Evolutionary conservation across 2,888 invertebrate genomes (phyloP), one percentile per base, ranked within the genome.

Genomic region (Pheosia tremula): DNA sequence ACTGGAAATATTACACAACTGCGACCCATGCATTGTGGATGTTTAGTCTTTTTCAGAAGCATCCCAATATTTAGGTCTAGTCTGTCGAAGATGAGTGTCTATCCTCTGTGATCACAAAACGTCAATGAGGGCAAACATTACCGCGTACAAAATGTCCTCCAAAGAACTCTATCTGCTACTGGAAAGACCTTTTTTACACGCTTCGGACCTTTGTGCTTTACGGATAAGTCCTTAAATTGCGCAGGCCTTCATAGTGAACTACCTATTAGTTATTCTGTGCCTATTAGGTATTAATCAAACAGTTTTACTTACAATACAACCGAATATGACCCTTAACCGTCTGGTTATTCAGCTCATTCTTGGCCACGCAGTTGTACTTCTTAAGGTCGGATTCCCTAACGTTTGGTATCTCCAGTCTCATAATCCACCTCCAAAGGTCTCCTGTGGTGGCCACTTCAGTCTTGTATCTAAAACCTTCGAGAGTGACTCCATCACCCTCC

Each of bases 341-440:
- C 69, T 97, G 97, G 55, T 96, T 95, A 70, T 97, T 96, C 38
- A 97, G 91, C 72, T 97, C 97, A 82, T 98, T 98, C 84, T 97
- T 97, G 62, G 96, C 97, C 60, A 97, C 96, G 82, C 98, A 98
- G 82, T 97, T 96, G 87, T 98, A 98, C 67, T 95, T 94, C 13
- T 96, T 96, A 61, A 96, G 94, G 82, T 98, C 98, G 60, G 95
- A 90, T 5, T 94, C 90, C 50, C 94, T 94, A 49, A 97, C 90
- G 66, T 95, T 94, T 0, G 95, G 96, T 58, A 98, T 96, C 78
- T 96, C 97, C 56, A 98, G 90, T 63, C 95, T 95, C 97, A 97
- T 97, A 79, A 95, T 95, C 69, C 96, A 95, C 85, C 97, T 94
- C 89, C 95, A 95, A 0, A 89, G 86, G 13, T 90, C 89, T 0